Conservation (phyloP, 2,888 invertebrate species). For the Lutraria lutraria region DNA sequence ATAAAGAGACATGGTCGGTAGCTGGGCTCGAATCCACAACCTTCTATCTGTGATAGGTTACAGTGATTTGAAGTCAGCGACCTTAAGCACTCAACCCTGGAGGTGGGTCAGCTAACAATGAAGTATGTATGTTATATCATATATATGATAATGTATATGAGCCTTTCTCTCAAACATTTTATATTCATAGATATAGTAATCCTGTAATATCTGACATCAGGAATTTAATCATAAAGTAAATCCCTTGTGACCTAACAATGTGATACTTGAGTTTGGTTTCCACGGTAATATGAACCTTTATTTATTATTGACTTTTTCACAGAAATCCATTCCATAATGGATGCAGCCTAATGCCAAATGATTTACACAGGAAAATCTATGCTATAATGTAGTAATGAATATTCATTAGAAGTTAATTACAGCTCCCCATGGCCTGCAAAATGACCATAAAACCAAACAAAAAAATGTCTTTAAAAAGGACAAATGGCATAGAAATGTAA, state of each 20-base stretch:
- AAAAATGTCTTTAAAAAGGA: too few species aligned
- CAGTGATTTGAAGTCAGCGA: too few species aligned
- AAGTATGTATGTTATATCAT: background rate
- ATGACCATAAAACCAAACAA: too few species aligned
- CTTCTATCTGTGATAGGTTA: too few species aligned
- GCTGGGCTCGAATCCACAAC: too few species aligned
- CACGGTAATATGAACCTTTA: background rate
- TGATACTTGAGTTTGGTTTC: background rate
- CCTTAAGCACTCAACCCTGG: too few species aligned
- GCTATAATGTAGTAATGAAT: background rate
- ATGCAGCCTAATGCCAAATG: background rate
- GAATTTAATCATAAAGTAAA: conserved; percentile 5
- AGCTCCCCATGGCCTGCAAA: too few species aligned
- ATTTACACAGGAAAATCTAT: background rate
- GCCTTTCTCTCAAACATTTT: background rate
- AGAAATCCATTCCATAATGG: background rate
- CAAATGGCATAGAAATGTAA: too few species aligned
- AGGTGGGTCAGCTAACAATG: background rate
- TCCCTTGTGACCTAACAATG: conserved; percentile 13
- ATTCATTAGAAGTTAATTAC: background rate
- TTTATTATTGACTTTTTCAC: conserved; percentile 8
- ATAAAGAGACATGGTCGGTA: too few species aligned
- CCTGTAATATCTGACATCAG: background rate
- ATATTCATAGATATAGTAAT: conserved; percentile 13
- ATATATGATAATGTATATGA: background rate